Evolutionary conservation across 2,797 vertebrate genomes (phyloP), one percentile per base, ranked within the genome.

Genomic region (Crenuchus spilurus): DNA sequence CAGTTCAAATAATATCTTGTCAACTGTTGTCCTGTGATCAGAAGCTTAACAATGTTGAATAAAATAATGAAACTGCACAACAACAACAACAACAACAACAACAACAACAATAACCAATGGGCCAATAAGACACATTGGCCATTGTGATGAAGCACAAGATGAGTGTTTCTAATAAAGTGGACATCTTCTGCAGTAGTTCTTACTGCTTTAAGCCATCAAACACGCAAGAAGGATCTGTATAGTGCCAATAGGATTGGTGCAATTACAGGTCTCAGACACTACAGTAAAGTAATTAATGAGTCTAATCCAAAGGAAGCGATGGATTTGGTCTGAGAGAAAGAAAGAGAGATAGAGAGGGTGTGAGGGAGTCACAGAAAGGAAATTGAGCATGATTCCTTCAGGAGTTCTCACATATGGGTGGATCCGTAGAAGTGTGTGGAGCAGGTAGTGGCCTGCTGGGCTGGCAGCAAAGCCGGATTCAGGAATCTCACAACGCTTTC

Each of bases 361-460:
- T 42, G 11, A 58, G 52, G 18, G 49, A 63, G 26, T 33, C 24
- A 74, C 26, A 1, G 69, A 72, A 79, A 84, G 82, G 58, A 39
- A 78, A 72, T 80, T 69, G 76, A 85, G 84, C 80, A 0, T 82
- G 80, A 85, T 91, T 90, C 87, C 88, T 87, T 87, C 73, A 88
- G 80, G 87, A 80, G 83, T 88, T 87, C 84, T 88, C 87, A 87
- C 81, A 85, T 88, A 88, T 65, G 78, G 84, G 82, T 66, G 64
- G 75, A 87, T 86, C 82, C 75, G 79, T 79, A 78, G 82, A 73
- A 84, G 55, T 67, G 79, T 4, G 6, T 51, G 76, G 70, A 88
- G 88, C 88, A 86, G 87, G 88, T 89, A 88, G 84, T 75, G 80
- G 86, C 89, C 82, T 89, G 88, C 69, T 64, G 44, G 41, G 39